Evolutionary conservation across 1,140 invertebrate genomes (phyloP).

Genomic region (Drosophila cardini): DNA sequence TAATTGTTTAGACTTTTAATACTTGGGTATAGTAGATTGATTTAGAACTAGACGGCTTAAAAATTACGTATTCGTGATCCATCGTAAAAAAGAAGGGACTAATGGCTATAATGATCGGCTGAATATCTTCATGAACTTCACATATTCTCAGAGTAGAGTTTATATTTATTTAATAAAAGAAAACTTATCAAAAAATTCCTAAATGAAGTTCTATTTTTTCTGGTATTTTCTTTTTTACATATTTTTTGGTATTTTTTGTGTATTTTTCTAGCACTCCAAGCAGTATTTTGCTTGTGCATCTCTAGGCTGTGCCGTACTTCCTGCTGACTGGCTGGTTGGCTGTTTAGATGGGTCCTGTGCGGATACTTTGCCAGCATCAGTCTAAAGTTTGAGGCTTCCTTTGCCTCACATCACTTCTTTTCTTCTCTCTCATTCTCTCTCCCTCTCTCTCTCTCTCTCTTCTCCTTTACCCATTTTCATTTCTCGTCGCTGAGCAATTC

Average conservation of each 20-base stretch:
- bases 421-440: not conserved
- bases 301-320: conserved; percentile 21
- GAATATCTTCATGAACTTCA: too few species aligned
- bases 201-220: too few species aligned
- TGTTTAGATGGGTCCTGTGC: conserved; percentile 53
- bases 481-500: conserved; percentile 73
- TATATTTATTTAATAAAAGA: too few species aligned
- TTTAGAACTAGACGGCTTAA: too few species aligned
- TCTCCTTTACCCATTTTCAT: not conserved
- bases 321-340: conserved; percentile 19
- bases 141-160: too few species aligned
- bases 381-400: conserved; percentile 69
- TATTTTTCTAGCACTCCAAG: not conserved
- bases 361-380: conserved; percentile 62
- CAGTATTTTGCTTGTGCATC: conserved; percentile 5
- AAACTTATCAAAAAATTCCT: too few species aligned
- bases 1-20: not conserved
- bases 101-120: too few species aligned
- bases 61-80: too few species aligned
- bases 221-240: not conserved
- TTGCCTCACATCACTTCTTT: conserved; percentile 27
- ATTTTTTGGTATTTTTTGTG: not conserved
- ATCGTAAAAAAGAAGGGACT: too few species aligned
- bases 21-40: too few species aligned
- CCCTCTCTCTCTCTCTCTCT: not conserved